A percentile compares a stretch with the other conserved stretches of the same genome.
These are phyloP conservation scores for Corydoras maculifer DNA, from an alignment of 2,113 vertebrate species.

Conservation along the genomic window DNA sequence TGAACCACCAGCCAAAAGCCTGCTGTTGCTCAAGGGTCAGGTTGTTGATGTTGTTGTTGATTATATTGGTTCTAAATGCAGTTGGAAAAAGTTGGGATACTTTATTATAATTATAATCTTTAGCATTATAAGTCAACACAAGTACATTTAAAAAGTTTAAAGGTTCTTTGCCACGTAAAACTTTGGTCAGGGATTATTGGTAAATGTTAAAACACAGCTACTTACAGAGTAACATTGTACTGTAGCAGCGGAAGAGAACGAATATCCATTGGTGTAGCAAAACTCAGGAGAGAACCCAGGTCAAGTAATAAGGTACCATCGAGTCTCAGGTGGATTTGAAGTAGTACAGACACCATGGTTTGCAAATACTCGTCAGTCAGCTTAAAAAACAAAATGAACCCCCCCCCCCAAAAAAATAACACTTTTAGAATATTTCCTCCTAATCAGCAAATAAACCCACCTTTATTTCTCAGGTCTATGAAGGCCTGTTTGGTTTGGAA, in stretches of 20 bases:
- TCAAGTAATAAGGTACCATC: constrained; percentile 58
- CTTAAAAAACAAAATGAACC: constrained; percentile 42
- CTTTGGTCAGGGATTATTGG: too few species aligned
- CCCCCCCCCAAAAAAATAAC: background rate
- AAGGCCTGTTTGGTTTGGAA: too few species aligned
- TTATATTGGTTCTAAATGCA: constrained; percentile 51
- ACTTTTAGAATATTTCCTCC: too few species aligned
- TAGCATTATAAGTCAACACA: too few species aligned
- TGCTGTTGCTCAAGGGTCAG: constrained; percentile 57
- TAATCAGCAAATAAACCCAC: background rate
- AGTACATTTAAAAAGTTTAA: background rate
- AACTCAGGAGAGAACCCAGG: constrained; percentile 55
- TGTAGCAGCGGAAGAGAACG: constrained; percentile 55
- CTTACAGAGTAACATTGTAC: constrained; percentile 58
- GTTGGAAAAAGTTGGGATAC: background rate
- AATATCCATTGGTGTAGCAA: constrained; percentile 56
- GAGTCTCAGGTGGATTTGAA: constrained; percentile 55
- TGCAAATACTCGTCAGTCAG: constrained; percentile 54
- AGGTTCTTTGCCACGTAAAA: background rate
- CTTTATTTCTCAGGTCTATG: too few species aligned
- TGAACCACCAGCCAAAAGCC: constrained; percentile 67
- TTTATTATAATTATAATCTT: too few species aligned
- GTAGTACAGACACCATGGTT: constrained; percentile 60
- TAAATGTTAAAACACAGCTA: background rate
- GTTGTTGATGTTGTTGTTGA: constrained; percentile 53